A percentile compares a stretch with the other conserved stretches of the same genome.
Conservation (phyloP, 2,888 invertebrate genomes). For the Leuctra nigra region DNA sequence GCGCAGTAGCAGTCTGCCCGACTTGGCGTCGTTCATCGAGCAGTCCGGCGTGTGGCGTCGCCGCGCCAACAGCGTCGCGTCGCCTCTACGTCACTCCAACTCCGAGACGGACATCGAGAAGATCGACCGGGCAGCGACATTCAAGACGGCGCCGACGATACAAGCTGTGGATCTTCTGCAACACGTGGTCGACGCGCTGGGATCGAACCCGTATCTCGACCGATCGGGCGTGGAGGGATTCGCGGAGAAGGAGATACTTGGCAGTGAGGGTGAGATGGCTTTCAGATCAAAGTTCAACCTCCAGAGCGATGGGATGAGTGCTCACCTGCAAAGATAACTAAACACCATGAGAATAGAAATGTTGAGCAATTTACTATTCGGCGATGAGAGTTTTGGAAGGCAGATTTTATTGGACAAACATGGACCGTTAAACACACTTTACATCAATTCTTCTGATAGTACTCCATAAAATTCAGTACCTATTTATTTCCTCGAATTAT, state of each 20-base stretch:
- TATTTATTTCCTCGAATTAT: too few relatives aligned
- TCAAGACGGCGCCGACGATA: conserved; percentile 51
- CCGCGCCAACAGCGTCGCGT: not conserved
- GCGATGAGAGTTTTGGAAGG: too few relatives aligned
- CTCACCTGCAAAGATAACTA: too few relatives aligned
- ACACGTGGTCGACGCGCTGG: conserved; percentile 70
- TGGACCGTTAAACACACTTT: too few relatives aligned
- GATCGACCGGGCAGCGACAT: conserved; percentile 72
- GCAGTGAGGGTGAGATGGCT: conserved; percentile 62
- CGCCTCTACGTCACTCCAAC: not conserved
- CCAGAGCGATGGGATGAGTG: too few relatives aligned
- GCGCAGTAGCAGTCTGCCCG: conserved; percentile 29
- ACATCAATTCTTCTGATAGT: too few relatives aligned
- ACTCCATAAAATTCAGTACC: too few relatives aligned
- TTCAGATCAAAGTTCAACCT: too few relatives aligned
- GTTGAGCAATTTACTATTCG: too few relatives aligned
- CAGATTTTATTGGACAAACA: too few relatives aligned
- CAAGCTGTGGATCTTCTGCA: conserved; percentile 70
- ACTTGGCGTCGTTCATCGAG: conserved; percentile 14
- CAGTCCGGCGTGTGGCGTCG: conserved; percentile 14
- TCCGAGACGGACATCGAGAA: conserved; percentile 73
- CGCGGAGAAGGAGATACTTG: conserved; percentile 64
- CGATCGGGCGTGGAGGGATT: conserved; percentile 53
- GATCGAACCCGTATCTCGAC: conserved; percentile 36
- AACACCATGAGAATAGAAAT: too few relatives aligned